A percentile compares a stretch with the other conserved stretches of the same genome.
These are phyloP conservation scores for Triplophysa bombifrons DNA, from an alignment of 2,797 vertebrate species.

Conservation along the genomic window DNA sequence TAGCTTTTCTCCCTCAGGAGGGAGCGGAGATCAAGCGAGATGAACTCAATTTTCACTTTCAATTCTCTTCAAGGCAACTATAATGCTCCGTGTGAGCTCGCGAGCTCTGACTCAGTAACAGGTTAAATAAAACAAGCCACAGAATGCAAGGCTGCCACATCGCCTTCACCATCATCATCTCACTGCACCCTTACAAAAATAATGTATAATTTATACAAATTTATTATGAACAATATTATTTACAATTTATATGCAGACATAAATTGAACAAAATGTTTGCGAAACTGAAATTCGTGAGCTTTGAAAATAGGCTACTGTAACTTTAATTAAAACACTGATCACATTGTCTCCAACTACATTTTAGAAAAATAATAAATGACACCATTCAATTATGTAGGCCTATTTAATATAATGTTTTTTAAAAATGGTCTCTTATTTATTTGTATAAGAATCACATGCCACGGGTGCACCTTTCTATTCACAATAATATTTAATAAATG, in stretches of 20 bases:
- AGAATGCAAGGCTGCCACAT: neutral
- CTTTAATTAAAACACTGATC: neutral
- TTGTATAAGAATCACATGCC: neutral
- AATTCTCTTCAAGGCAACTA: constrained; percentile 76
- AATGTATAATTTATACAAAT: neutral
- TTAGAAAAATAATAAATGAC: neutral
- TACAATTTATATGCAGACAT: neutral
- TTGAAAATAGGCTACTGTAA: too few species aligned
- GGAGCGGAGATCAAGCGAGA: constrained; percentile 74
- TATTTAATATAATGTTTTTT: neutral
- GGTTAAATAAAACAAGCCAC: constrained; percentile 5
- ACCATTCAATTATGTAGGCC: neutral
- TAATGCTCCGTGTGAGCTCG: constrained; percentile 55
- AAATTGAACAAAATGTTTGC: too few species aligned
- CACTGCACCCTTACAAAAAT: neutral
- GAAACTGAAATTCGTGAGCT: neutral
- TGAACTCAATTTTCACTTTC: constrained; percentile 82
- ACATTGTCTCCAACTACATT: neutral
- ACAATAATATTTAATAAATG: too few species aligned
- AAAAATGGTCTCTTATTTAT: neutral
- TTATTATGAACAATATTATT: neutral
- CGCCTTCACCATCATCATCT: neutral
- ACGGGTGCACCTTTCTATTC: neutral
- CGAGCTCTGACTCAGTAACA: constrained; percentile 1
- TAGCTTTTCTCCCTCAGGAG: constrained; percentile 72